Evolutionary conservation across 2,888 invertebrate genomes (phyloP).

Genomic region (Ophion costatus): DNA sequence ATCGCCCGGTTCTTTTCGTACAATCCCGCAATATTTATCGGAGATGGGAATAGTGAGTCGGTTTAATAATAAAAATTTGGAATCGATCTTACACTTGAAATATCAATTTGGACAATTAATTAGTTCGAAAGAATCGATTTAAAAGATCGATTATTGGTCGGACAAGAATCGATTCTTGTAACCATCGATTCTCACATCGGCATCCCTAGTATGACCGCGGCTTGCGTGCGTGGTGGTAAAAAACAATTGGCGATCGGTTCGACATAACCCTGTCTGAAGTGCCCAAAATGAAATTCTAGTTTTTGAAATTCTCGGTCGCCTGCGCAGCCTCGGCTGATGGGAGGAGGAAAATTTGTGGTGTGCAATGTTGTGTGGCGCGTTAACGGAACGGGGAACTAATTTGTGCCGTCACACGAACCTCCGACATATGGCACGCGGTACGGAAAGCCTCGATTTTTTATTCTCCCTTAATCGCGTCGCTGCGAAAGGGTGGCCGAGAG

Average conservation of each 20-base stretch:
- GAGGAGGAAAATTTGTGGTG: slow-evolving; percentile 14
- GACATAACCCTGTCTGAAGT: slow-evolving; percentile 29
- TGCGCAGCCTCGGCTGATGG: slow-evolving; percentile 19
- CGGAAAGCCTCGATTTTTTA: slow-evolving; percentile 20
- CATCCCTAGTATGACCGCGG: too few relatives aligned
- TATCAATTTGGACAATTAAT: too few relatives aligned
- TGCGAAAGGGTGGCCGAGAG: background rate
- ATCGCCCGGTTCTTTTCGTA: too few relatives aligned
- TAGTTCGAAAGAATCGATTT: too few relatives aligned
- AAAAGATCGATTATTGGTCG: too few relatives aligned
- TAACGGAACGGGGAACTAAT: slow-evolving; percentile 45
- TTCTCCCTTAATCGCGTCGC: background rate
- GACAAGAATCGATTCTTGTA: too few relatives aligned
- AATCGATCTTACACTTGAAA: too few relatives aligned
- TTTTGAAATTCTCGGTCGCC: slow-evolving; percentile 34
- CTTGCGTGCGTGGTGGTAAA: background rate
- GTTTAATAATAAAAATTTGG: too few relatives aligned
- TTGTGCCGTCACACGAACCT: slow-evolving; percentile 57
- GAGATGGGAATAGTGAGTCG: too few relatives aligned
- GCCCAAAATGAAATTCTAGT: slow-evolving; percentile 41
- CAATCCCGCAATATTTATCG: too few relatives aligned
- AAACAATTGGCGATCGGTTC: slow-evolving; percentile 4
- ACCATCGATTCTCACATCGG: too few relatives aligned
- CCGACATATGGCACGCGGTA: slow-evolving; percentile 57
- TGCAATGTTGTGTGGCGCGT: slow-evolving; percentile 23